Evolutionary conservation across 1,140 invertebrate species (phyloP).

Genomic region (Xylocopa sonorina): DNA sequence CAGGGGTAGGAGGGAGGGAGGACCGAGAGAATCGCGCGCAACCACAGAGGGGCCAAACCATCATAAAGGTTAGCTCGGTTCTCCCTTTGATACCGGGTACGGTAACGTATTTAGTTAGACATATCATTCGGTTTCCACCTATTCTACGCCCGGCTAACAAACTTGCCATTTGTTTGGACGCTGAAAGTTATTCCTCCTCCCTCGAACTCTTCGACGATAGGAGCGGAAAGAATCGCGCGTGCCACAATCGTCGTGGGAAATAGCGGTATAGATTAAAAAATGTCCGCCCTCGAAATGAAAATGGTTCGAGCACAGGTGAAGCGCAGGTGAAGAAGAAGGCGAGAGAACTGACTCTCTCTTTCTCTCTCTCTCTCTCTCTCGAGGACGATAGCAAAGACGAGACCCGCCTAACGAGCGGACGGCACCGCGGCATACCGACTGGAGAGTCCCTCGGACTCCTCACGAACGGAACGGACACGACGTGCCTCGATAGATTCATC

Average conservation of each 20-base stretch:
- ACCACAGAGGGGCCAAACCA: constrained; percentile 75
- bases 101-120: constrained; percentile 81
- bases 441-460: constrained; percentile 68
- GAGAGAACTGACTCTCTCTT: too few relatives aligned
- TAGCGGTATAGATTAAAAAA: constrained; percentile 43
- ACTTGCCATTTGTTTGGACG: constrained; percentile 80
- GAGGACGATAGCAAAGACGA: constrained; percentile 73
- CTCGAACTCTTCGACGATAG: constrained; percentile 18
- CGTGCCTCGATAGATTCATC: constrained; percentile 82
- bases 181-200: constrained; percentile 60
- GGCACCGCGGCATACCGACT: constrained; percentile 73
- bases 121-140: constrained; percentile 81
- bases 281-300: too few relatives aligned
- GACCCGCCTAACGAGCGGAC: constrained; percentile 76
- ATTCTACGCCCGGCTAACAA: constrained; percentile 77
- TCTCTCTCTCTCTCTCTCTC: too few relatives aligned
- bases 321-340: too few relatives aligned
- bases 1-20: constrained; percentile 22
- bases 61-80: constrained; percentile 80
- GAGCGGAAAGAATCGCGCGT: constrained; percentile 46
- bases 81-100: constrained; percentile 78
- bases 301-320: too few relatives aligned
- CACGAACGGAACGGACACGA: too few relatives aligned
- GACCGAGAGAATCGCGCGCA: constrained; percentile 39
- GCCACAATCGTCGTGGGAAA: constrained; percentile 25